Conservation (phyloP, 1,140 invertebrate species). For the Drosophila nigrodunni region DNA sequence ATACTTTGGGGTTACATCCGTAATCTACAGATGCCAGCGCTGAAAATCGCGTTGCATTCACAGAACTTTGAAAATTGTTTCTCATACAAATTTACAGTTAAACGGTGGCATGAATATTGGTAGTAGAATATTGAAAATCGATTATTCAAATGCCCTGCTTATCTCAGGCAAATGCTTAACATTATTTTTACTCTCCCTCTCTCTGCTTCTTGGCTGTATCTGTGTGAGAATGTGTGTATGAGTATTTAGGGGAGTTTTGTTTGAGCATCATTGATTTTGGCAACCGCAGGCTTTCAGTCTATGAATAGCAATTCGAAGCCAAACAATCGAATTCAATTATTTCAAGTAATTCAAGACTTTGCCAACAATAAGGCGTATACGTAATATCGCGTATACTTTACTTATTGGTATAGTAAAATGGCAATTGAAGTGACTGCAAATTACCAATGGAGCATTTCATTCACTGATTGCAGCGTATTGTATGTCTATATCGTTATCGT, state of each 20-base stretch:
- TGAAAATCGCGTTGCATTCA: neutral
- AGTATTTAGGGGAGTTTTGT: neutral
- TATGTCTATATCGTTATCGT: neutral
- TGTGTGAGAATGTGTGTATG: neutral
- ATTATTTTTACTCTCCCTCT: conserved; percentile 1
- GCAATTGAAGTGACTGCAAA: conserved; percentile 10
- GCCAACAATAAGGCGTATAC: conserved; percentile 14
- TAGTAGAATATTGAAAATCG: conserved; percentile 67
- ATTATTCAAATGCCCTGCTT: conserved; percentile 50
- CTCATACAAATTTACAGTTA: neutral
- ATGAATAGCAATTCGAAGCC: conserved; percentile 33
- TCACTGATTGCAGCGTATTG: conserved; percentile 2
- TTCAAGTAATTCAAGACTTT: conserved; percentile 29
- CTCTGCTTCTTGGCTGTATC: neutral
- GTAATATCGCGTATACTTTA: neutral
- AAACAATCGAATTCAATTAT: conserved; percentile 51
- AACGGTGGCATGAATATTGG: neutral
- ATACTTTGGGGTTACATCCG: neutral
- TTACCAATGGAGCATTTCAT: neutral
- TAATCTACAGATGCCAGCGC: neutral
- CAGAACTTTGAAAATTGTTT: conserved; percentile 2
- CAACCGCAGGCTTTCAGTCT: conserved; percentile 12
- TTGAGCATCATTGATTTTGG: conserved; percentile 12
- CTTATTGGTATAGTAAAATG: neutral
- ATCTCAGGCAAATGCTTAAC: conserved; percentile 28